These are phyloP conservation scores for Cyrtonyx montezumae DNA, from an alignment of 2,113 vertebrate genomes.

Conservation along the genomic window DNA sequence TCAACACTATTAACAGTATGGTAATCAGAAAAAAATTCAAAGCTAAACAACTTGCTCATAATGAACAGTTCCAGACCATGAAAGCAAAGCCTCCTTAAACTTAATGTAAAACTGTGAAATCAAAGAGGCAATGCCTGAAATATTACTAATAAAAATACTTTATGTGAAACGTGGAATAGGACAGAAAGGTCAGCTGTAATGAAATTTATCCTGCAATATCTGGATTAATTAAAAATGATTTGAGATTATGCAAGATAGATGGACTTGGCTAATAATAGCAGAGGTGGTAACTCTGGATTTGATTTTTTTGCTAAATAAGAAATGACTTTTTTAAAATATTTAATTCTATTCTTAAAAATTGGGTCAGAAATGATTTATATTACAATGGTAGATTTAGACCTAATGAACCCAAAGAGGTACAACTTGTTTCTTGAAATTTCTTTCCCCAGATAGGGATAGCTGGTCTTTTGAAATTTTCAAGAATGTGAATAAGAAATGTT, in stretches of 20 bases:
- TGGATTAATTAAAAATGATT: conserved; percentile 62
- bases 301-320: background rate
- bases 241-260: conserved; percentile 26
- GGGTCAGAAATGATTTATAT: conserved; percentile 52
- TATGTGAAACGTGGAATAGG: background rate
- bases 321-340: conserved; percentile 25
- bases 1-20: background rate
- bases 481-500: conserved; percentile 50
- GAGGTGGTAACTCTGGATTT: background rate
- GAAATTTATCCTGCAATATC: conserved; percentile 11
- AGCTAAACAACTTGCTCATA: background rate
- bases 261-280: conserved; percentile 2
- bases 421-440: conserved; percentile 52
- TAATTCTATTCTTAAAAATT: conserved; percentile 49
- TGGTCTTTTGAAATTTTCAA: conserved; percentile 50
- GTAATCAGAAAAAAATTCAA: background rate
- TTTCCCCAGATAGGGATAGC: conserved; percentile 45
- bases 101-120: background rate
- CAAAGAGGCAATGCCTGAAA: background rate
- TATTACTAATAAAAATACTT: background rate
- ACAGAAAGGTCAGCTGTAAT: background rate
- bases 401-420: conserved; percentile 64
- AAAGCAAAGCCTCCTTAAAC: background rate
- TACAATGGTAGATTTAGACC: conserved; percentile 13
- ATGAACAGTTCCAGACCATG: background rate